A percentile compares a stretch with the other conserved stretches of the same genome.
Conservation (phyloP, 35 echinoderm and acorn worm genomes). For the Nesometra sesokonis region DNA sequence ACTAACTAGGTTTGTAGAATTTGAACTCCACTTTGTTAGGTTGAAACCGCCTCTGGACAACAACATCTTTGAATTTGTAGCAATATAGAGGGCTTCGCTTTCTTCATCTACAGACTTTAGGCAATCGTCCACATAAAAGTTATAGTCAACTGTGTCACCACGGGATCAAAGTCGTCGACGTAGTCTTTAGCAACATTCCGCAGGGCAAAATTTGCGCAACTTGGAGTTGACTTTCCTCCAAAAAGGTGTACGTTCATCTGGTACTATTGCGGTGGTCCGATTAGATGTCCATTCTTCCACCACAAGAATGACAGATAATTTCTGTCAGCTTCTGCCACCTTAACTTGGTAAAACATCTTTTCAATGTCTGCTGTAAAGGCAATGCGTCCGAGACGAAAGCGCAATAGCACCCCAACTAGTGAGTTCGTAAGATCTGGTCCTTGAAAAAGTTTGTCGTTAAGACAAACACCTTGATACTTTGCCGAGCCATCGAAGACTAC, state of each 20-base stretch:
- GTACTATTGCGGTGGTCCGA: neutral
- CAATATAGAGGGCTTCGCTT: neutral
- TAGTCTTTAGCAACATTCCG: constrained; percentile 1
- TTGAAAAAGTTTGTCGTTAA: constrained; percentile 36
- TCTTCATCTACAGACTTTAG: constrained; percentile 8
- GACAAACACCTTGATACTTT: constrained; percentile 22
- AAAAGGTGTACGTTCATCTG: constrained; percentile 24
- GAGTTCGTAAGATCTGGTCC: constrained; percentile 38
- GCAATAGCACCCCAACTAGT: constrained; percentile 31
- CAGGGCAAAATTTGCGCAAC: constrained; percentile 16
- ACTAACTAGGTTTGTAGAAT: neutral
- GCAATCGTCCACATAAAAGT: constrained; percentile 38
- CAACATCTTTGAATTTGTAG: neutral
- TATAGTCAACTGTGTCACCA: neutral
- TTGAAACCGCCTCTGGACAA: constrained; percentile 6
- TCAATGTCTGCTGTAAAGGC: neutral
- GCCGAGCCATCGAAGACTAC: constrained; percentile 30
- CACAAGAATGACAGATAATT: constrained; percentile 16
- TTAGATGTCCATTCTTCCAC: constrained; percentile 18
- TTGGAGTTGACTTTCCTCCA: constrained; percentile 28
- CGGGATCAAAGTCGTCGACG: neutral
- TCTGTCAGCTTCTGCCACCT: neutral
- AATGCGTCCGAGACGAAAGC: neutral
- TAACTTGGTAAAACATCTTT: constrained; percentile 23
- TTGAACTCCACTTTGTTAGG: constrained; percentile 15